Base-by-base conservation (phyloP, 2,113 vertebrate genomes). In the Trematomus loennbergii region DNA sequence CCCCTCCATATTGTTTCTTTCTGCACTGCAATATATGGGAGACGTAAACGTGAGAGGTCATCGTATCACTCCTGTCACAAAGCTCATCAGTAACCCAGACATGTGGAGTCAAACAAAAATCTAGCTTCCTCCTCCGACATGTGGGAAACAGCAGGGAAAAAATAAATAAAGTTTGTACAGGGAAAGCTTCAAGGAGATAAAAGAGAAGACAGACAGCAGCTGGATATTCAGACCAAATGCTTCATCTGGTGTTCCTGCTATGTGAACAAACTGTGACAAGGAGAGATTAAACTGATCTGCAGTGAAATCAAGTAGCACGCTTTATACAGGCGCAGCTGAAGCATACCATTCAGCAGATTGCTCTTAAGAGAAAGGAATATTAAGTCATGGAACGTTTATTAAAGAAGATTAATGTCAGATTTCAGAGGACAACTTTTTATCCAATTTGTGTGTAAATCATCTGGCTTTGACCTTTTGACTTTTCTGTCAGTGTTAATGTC, bases 11-110 rank as follows among this genome's bases (percentile, higher is more conserved):
- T 20, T 40, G n/a, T 65, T 66, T 9, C 22, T 55, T 57, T 74
- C 43, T 72, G 62, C 6, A 33, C 80, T 61, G 29, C 52, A 78
- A 54, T 52, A 29, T 45, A 72, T 4, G 12, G 2, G 36, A 62
- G 0, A 60, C 36, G 36, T 40, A 9, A 49, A 72, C 5, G 9
- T 3, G 45, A 62, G 0, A 60, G 9, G 46, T 81, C 45, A 55
- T 82, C 58, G 78, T 78, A 29, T 71, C 67, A 15, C 49, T 43
- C 64, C 78, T 53, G 58, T 72, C 46, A 60, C 50, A 61, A 36
- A 63, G 64, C 72, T 72, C 74, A 78, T 84, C 62, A 63, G 55
- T 69, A 85, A 85, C 72, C 45, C 61, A 79, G 67, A 86, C 58
- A 29, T 68, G 58, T 18, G 3, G 74, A 22, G 60, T 22, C 75